Evolutionary conservation across 2,113 vertebrate genomes (phyloP), one percentile per base, ranked within the genome.

Genomic region (Tragelaphus imberbis): DNA sequence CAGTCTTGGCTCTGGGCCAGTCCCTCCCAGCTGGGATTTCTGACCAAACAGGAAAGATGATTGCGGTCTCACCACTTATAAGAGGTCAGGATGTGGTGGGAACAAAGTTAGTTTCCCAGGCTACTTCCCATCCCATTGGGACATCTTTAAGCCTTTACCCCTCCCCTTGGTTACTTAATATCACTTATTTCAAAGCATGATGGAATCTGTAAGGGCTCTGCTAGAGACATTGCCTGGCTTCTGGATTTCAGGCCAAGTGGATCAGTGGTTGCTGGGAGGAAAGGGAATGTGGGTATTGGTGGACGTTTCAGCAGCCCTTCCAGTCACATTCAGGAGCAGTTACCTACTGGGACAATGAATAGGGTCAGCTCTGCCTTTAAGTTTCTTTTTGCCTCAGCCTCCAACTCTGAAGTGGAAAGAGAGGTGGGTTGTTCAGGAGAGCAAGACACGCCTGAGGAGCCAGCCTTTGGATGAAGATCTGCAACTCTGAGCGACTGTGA

Each of bases 361-460:
- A 28, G 36, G 93, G 16, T 58, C 28, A 33, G 12, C n/a, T 89
- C 93, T 80, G 71, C 56, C 84, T 92, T 91, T 88, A 49, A 44
- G n/a, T 96, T 91, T 90, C 80, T 93, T 85, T 92, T 84, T 96
- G 65, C 51, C 28, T 82, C 75, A 98, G 98, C 92, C 97, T 97
- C 97, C 97, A 80, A 84, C 97, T 79, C 96, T 98, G 47, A 98
- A 94, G 93, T 98, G 97, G 98, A 97, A 96, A 61, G 94, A 98
- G 47, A 97, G 53, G 87, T 86, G 87, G 81, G 61, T 92, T 86
- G 30, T 93, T 91, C 27, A 47, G 53, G 85, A 96, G 53, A 88
- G 71, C 65, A 97, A 97, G 55, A 44, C 86, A n/a, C 90, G 13
- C 36, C 17, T 16, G 49, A 96, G 63, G 82, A 89, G 28, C n/a